A percentile compares a stretch with the other conserved stretches of the same genome.
Conservation (phyloP, 2,888 invertebrate genomes). For the Chironomus tentans region DNA sequence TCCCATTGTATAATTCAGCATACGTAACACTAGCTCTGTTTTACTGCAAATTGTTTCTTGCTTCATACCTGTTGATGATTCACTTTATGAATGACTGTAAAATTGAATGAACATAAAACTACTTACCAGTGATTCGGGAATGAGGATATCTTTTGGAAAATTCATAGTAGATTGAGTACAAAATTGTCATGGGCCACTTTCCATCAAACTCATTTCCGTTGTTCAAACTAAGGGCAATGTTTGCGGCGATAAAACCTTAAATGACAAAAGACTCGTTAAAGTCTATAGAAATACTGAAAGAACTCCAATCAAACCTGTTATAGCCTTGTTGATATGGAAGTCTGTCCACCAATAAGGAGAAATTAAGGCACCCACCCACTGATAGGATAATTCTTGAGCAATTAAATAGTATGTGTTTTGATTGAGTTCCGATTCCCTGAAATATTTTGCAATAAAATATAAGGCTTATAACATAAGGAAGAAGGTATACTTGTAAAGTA, state of each 20-base stretch:
- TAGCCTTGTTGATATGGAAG: conserved; percentile 65
- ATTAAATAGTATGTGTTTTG: conserved; percentile 55
- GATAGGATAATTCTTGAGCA: conserved; percentile 65
- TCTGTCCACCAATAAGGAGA: conserved; percentile 73
- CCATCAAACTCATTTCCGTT: conserved; percentile 64
- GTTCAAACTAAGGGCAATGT: conserved; percentile 47
- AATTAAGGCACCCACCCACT: conserved; percentile 68
- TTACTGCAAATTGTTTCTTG: conserved; percentile 64
- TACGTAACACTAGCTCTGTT: conserved; percentile 72
- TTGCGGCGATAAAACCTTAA: neutral
- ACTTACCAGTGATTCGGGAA: conserved; percentile 55
- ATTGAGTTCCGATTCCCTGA: conserved; percentile 64
- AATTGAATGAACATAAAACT: too few relatives aligned
- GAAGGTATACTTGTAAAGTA: conserved; percentile 58
- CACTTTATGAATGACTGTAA: too few relatives aligned
- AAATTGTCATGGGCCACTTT: conserved; percentile 69
- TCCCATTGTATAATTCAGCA: conserved; percentile 81
- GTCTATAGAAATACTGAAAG: conserved; percentile 55
- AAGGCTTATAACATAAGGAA: neutral
- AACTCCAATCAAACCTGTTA: conserved; percentile 48
- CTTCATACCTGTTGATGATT: conserved; percentile 43
- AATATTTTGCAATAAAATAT: neutral
- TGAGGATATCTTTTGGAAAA: conserved; percentile 70
- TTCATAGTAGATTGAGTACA: conserved; percentile 71
- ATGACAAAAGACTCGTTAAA: neutral